These are phyloP conservation scores for Epiperipatus broadwayi DNA, from an alignment of 2,888 invertebrate genomes.

Conservation along the genomic window DNA sequence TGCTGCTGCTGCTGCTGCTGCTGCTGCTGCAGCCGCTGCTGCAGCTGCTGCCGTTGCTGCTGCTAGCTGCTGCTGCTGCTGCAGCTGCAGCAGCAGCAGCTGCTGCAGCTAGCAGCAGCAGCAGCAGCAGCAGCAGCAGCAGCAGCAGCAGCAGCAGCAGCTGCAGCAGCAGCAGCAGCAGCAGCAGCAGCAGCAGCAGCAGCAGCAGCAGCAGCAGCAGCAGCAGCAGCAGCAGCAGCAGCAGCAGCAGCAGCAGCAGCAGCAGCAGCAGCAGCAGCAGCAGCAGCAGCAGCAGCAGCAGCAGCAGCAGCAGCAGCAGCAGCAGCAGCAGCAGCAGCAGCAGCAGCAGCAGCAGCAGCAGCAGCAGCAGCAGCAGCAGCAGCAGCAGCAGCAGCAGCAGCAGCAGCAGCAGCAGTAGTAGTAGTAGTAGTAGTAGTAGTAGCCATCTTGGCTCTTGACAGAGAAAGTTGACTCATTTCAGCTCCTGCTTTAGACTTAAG, in stretches of 20 bases:
- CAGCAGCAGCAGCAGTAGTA: constrained; percentile 3
- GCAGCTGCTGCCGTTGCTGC: not conserved
- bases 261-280: constrained; percentile 3
- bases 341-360: constrained; percentile 3
- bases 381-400: constrained; percentile 3
- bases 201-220: constrained; percentile 3
- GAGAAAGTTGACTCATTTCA: too few relatives aligned
- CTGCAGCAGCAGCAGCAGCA: constrained; percentile 1
- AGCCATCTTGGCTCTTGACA: too few relatives aligned
- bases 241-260: constrained; percentile 3
- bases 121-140: constrained; percentile 3
- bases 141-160: constrained; percentile 3
- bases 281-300: constrained; percentile 3
- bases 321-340: constrained; percentile 3
- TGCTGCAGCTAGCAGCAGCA: not conserved
- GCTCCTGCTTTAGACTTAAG: too few relatives aligned
- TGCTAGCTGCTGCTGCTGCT: not conserved
- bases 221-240: constrained; percentile 3
- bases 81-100: constrained; percentile 1
- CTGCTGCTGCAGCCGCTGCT: too few relatives aligned
- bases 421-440: constrained; percentile 3
- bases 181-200: constrained; percentile 3
- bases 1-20: not conserved
- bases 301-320: constrained; percentile 3
- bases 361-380: constrained; percentile 3